Percentiles rank a stretch among this genome's conserved stretches.
phyloP scores from a whole-genome alignment of 2,888 invertebrate genomes.

The Tenthredo livida region DNA sequence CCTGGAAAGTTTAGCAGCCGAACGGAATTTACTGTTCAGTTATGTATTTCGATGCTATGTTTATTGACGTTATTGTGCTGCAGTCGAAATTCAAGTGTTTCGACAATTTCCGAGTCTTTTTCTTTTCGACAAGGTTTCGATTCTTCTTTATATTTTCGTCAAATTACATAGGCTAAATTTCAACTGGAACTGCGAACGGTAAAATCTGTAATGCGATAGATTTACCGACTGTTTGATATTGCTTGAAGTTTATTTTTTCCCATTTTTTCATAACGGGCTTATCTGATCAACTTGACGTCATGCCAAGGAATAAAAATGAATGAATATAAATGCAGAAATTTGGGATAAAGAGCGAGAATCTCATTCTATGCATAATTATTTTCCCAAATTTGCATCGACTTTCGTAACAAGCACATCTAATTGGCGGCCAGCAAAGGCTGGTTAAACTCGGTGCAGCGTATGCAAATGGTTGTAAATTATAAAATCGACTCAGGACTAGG shows the following conservation, averaged over 20 bases:
- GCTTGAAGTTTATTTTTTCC: background rate
- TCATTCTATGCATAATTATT: background rate
- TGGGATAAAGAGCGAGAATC: background rate
- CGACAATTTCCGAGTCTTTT: background rate
- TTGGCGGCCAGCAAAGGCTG: background rate
- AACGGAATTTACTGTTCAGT: background rate
- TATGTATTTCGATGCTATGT: background rate
- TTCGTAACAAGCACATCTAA: background rate
- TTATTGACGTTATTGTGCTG: background rate
- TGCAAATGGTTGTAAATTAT: background rate
- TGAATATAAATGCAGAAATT: background rate
- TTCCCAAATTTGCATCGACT: background rate
- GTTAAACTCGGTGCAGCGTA: background rate
- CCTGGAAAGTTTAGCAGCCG: conserved; percentile 25
- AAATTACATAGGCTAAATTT: background rate
- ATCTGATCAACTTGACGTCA: background rate
- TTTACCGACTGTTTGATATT: background rate
- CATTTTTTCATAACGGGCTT: background rate
- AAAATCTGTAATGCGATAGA: background rate
- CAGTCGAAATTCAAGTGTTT: background rate
- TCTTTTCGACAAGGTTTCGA: background rate
- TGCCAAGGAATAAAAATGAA: background rate
- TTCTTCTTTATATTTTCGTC: background rate
- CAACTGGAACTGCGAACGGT: background rate
- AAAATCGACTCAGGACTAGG: background rate